Base-by-base conservation (phyloP, 2,888 invertebrate species). In the Napeogenes sylphis region DNA sequence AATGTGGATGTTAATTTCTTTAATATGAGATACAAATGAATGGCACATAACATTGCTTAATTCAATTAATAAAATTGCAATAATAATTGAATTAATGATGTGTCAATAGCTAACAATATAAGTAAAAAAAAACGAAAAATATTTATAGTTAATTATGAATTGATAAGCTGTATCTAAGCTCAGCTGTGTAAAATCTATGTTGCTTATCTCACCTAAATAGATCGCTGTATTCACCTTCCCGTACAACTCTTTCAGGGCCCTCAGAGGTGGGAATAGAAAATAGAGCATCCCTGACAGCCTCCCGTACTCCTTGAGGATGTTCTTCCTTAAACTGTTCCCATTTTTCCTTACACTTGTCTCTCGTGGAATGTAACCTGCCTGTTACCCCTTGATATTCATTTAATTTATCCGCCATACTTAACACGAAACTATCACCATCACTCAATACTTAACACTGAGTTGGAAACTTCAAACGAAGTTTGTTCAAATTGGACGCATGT, bases 351-450 rank as follows among this genome's bases (percentile, higher is more conserved):
- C 93, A 86, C 62, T 89, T 89, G 69, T 95, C 95, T 56, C 94
- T 91, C 67, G 92, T 87, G 30, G 92, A 91, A 76, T 96, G 96
- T 38, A 94, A 78, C 33, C 95, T 91, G 6, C 96, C 96, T 2
- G 93, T 82, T 59, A 93, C 84, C 0, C 96, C 96, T 79, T 95
- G 94, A 79, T 96, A 96, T 72, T 95, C 94, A 75, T 95, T 92
- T 60, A 96, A 82, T 81, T 96, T 96, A 70, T 96, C 95, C 76
- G 94, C 94, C 94, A 94, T 94, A 70, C 71, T 81, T 63, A 66
- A 51, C 42, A 42, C 8, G 42, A 12, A 42, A 42, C 12, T 42
- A 42, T 42, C 1, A 42, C 42, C 42, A 42, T 38, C 42, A 42
- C 8, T 10, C 10, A 10, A 42, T 10, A 30, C 5, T 0, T 30